These are phyloP conservation scores for Eremobia ochroleuca DNA, from an alignment of 2,888 invertebrate genomes.

Conservation along the genomic window DNA sequence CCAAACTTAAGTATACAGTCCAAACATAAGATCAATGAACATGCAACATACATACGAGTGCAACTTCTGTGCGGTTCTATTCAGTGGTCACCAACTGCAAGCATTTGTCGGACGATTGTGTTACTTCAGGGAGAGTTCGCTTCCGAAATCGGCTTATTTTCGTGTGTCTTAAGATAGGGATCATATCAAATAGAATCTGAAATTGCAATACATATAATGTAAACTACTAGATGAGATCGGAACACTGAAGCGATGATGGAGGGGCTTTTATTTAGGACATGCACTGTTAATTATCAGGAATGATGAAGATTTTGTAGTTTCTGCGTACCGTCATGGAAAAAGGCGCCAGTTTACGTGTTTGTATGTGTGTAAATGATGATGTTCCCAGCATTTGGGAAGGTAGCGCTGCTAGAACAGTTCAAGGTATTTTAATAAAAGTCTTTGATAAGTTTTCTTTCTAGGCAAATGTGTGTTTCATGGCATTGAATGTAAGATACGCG, in stretches of 20 bases:
- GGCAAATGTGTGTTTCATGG: neutral
- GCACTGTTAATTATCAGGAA: too few relatives aligned
- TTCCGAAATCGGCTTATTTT: conserved; percentile 55
- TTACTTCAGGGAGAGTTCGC: conserved; percentile 39
- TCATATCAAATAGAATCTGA: conserved; percentile 10
- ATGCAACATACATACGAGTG: neutral
- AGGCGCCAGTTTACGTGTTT: neutral
- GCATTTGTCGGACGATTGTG: conserved; percentile 28
- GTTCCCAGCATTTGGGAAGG: neutral
- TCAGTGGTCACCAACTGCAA: neutral
- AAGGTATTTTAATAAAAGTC: neutral
- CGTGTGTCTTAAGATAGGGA: conserved; percentile 28
- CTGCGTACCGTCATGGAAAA: neutral
- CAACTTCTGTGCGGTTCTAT: conserved; percentile 6
- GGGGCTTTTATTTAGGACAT: neutral
- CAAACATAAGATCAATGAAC: neutral
- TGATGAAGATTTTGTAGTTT: neutral
- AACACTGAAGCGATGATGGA: neutral
- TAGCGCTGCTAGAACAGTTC: neutral
- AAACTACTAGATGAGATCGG: neutral
- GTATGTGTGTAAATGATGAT: neutral
- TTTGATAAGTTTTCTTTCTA: neutral
- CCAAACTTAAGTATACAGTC: neutral
- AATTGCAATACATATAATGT: neutral
- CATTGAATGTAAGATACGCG: neutral